Conservation (phyloP, 1,140 invertebrate genomes). For the Caenorhabditis elegans region DNA sequence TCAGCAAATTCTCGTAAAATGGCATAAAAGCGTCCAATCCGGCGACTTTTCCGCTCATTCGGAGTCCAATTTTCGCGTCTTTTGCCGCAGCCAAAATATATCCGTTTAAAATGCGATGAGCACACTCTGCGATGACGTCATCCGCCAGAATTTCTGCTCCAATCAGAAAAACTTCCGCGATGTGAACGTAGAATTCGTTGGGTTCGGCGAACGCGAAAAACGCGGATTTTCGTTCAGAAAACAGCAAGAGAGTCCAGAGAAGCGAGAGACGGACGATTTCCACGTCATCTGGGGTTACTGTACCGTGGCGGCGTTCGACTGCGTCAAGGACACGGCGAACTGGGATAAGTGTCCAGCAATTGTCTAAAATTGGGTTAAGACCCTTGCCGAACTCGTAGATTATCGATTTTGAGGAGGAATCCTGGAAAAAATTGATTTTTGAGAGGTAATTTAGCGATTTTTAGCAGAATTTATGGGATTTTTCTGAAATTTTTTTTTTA, state of each 20-base stretch:
- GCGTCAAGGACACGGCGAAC: conserved; percentile 51
- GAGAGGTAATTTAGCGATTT: no score
- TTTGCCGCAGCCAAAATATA: background rate
- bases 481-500: no score
- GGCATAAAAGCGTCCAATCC: conserved; percentile 54
- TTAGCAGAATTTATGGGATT: no score
- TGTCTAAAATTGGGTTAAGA: conserved; percentile 46
- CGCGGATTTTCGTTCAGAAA: conserved; percentile 41
- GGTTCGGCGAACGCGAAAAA: conserved; percentile 49
- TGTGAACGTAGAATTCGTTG: conserved; percentile 44
- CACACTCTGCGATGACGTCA: background rate
- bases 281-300: conserved; percentile 46
- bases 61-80: conserved; percentile 22
- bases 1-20: conserved; percentile 49
- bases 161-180: conserved; percentile 50
- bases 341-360: conserved; percentile 50
- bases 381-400: conserved; percentile 36
- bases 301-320: conserved; percentile 20
- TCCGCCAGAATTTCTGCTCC: conserved; percentile 35
- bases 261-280: conserved; percentile 51
- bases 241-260: conserved; percentile 49
- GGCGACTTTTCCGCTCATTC: conserved; percentile 42
- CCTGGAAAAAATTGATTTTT: no score
- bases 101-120: background rate
- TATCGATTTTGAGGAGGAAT: no score